phyloP scores from a whole-genome alignment of 1,140 invertebrate genomes.

The Conus ventricosus region DNA sequence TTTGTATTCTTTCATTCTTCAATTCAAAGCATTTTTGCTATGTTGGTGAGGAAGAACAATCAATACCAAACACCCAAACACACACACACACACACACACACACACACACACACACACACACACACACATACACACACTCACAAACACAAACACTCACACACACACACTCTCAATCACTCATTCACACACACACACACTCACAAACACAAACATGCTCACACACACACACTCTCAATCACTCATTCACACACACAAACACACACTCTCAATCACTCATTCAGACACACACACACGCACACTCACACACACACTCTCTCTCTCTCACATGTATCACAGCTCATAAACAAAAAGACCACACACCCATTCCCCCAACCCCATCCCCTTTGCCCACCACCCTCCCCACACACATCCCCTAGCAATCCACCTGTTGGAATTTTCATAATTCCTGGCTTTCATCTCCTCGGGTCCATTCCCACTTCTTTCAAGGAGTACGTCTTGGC shows the following conservation, averaged over 20 bases:
- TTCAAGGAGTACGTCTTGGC: conserved; percentile 66
- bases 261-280: too few species aligned
- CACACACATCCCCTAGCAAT: background rate
- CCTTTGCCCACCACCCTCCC: too few species aligned
- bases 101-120: too few species aligned
- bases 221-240: conserved; percentile 7
- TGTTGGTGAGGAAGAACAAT: too few species aligned
- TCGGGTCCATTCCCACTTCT: conserved; percentile 63
- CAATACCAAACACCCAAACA: too few species aligned
- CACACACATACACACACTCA: conserved; percentile 5
- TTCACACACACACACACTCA: background rate
- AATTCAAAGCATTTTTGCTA: too few species aligned
- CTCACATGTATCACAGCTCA: too few species aligned
- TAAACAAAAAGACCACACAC: background rate
- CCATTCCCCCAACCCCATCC: background rate
- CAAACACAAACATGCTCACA: background rate
- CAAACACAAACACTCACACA: background rate
- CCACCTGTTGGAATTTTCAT: conserved; percentile 68
- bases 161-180: background rate
- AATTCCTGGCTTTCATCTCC: conserved; percentile 66
- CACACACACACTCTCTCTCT: too few species aligned
- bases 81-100: too few species aligned
- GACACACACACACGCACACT: too few species aligned
- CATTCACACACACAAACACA: background rate
- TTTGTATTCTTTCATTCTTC: too few species aligned